These are phyloP conservation scores for Neosilurus hyrtlii DNA, from an alignment of 2,797 vertebrate species.

Conservation along the genomic window DNA sequence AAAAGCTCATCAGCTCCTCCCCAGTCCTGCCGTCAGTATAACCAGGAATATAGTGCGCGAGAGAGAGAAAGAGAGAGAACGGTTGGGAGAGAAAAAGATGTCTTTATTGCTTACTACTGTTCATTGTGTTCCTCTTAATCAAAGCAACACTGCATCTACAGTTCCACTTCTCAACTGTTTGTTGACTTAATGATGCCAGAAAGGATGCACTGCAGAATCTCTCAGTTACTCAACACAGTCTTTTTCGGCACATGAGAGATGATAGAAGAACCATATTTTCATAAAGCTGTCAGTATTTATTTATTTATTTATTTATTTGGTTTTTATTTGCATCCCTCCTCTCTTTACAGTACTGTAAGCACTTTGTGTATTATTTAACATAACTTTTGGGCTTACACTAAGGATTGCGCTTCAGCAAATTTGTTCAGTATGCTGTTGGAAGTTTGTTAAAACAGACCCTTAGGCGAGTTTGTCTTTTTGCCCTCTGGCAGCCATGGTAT, in stretches of 20 bases:
- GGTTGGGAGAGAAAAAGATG: not conserved
- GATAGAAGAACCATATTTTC: not conserved
- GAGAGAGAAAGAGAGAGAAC: not conserved
- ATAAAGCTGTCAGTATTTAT: constrained; percentile 22
- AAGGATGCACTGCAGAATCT: constrained; percentile 4
- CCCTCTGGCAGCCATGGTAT: constrained; percentile 13
- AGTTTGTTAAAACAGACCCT: constrained; percentile 37
- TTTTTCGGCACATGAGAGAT: not conserved
- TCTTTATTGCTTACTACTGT: not conserved
- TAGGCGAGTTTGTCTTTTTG: constrained; percentile 20
- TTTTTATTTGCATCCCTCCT: not conserved
- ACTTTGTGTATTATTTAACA: not conserved
- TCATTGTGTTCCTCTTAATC: not conserved
- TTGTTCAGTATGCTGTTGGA: constrained; percentile 9
- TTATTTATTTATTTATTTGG: not conserved
- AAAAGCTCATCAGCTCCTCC: constrained; percentile 8
- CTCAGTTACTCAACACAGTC: not conserved
- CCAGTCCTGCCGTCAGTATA: not conserved
- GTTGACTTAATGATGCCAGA: constrained; percentile 17
- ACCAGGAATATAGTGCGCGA: not conserved
- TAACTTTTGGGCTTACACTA: not conserved
- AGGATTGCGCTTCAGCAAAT: constrained; percentile 21
- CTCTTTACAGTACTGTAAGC: not conserved
- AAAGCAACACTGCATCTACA: not conserved
- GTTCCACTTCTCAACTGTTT: not conserved